phyloP scores from a whole-genome alignment of 2,113 vertebrate genomes.

The Cavia aperea region DNA sequence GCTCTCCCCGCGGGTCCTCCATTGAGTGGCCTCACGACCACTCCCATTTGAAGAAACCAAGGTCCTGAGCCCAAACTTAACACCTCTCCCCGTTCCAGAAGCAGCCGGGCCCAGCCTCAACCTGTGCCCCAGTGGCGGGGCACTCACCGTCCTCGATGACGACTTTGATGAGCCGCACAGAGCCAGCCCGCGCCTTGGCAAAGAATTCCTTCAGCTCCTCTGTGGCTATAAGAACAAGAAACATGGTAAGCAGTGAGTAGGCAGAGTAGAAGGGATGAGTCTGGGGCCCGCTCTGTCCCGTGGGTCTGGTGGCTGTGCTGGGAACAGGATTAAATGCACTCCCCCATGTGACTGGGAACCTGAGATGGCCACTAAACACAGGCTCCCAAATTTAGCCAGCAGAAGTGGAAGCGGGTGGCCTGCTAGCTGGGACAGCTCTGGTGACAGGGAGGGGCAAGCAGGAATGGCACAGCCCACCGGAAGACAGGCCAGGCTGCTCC shows the following conservation, averaged over 20 bases:
- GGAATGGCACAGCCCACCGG: neutral
- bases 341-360: slow-evolving; percentile 84
- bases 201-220: slow-evolving; percentile 93
- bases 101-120: neutral
- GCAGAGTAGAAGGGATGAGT: rapidly evolving
- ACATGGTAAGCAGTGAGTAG: slow-evolving; percentile 80
- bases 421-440: slow-evolving; percentile 69
- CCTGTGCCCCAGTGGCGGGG: neutral
- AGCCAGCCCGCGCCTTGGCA: slow-evolving; percentile 88
- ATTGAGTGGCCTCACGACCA: neutral
- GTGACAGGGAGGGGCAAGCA: slow-evolving; percentile 62
- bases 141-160: slow-evolving; percentile 93
- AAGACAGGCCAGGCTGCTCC: neutral
- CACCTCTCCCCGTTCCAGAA: neutral
- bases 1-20: neutral
- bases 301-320: neutral
- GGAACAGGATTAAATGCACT: slow-evolving; percentile 70
- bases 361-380: slow-evolving; percentile 79
- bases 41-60: neutral
- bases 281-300: neutral
- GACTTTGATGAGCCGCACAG: slow-evolving; percentile 92
- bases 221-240: slow-evolving; percentile 94
- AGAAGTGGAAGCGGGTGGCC: slow-evolving; percentile 62
- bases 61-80: neutral
- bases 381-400: slow-evolving; percentile 87